Evolutionary conservation across 2,113 vertebrate species (phyloP).

Genomic region (Xenopus tropicalis): UCB_Xtro_10.0 CM004452.2:30679001-30679500

Average conservation of each 20-base stretch:
- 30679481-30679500: not conserved
- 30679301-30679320: slow-evolving; percentile 12
- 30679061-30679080: not conserved
- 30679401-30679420: not conserved
- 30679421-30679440: not conserved
- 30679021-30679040: not conserved
- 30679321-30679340: not conserved
- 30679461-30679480: not conserved
- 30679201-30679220: slow-evolving; percentile 7
- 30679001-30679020: not conserved
- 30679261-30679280: slow-evolving; percentile 15
- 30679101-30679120: slow-evolving; percentile 5
- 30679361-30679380: slow-evolving; percentile 9
- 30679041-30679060: not conserved
- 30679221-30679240: slow-evolving; percentile 20
- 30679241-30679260: slow-evolving; percentile 15
- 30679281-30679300: slow-evolving; percentile 13
- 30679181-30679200: slow-evolving; percentile 10
- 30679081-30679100: not conserved
- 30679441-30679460: not conserved
- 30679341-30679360: not conserved
- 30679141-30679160: slow-evolving; percentile 25
- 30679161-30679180: slow-evolving; percentile 39
- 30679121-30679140: slow-evolving; percentile 27
- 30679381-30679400: not conserved